A percentile compares a stretch with the other conserved stretches of the same genome.
Evolutionary conservation across 2,888 invertebrate genomes (phyloP).

Genomic region (Capitulum mitella): DNA sequence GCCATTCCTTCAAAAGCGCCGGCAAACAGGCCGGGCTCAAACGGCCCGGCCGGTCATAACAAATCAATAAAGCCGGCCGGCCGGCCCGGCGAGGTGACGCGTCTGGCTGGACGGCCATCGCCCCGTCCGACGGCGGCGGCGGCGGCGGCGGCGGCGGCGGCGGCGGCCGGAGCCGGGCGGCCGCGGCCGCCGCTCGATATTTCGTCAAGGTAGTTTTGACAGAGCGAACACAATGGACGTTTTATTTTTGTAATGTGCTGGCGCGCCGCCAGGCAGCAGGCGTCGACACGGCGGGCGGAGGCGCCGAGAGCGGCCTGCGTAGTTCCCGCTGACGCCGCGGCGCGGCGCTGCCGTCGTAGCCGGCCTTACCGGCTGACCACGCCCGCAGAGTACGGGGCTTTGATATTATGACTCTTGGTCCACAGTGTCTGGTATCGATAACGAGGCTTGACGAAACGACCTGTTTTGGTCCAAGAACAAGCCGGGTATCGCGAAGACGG

Average conservation of each 20-base stretch:
- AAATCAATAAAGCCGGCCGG: slow-evolving; percentile 17
- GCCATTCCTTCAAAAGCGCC: slow-evolving; percentile 23
- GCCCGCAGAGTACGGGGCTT: too few relatives aligned
- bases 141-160: too few relatives aligned
- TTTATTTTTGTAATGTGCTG: slow-evolving; percentile 11
- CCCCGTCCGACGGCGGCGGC: background rate
- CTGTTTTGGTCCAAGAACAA: too few relatives aligned
- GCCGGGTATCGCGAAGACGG: too few relatives aligned
- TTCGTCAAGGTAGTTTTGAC: slow-evolving; percentile 24
- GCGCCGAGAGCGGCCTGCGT: background rate
- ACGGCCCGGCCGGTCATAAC: slow-evolving; percentile 22
- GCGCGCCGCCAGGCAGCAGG: background rate
- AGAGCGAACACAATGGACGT: slow-evolving; percentile 10
- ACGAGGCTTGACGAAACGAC: too few relatives aligned
- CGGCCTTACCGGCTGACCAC: too few relatives aligned
- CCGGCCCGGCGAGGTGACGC: background rate
- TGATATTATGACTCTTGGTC: too few relatives aligned
- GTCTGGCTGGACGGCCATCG: background rate
- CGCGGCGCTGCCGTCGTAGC: background rate
- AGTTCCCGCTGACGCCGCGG: background rate
- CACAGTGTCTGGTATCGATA: too few relatives aligned
- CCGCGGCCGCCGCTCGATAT: slow-evolving; percentile 8
- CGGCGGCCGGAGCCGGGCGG: background rate
- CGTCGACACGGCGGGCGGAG: background rate
- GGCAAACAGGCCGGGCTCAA: background rate